Conservation (phyloP, 2,888 invertebrate species). For the Xestoiulus laeticollis region DNA sequence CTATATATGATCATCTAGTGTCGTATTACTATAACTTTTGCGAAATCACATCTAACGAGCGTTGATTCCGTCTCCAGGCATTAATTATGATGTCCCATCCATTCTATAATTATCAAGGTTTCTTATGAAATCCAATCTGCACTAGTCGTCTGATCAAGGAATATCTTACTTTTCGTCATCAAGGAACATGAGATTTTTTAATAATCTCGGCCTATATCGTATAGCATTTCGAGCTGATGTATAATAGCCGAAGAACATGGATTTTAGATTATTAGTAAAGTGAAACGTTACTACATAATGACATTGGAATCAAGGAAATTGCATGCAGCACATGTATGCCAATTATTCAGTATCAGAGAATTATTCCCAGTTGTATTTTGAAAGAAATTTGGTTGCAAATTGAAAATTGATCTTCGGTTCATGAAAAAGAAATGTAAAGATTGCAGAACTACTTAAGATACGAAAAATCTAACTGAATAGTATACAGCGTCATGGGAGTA, state of each 20-base stretch:
- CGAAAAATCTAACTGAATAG: too few relatives aligned
- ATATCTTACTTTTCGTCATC: not conserved
- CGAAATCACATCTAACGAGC: not conserved
- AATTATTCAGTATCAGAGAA: not conserved
- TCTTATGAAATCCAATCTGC: not conserved
- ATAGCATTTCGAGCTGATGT: not conserved
- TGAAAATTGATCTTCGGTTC: too few relatives aligned
- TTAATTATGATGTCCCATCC: not conserved
- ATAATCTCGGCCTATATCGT: not conserved
- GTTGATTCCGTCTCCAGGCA: slow-evolving; percentile 27
- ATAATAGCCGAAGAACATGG: not conserved
- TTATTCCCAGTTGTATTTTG: not conserved
- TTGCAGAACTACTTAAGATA: too few relatives aligned
- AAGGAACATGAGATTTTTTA: slow-evolving; percentile 23
- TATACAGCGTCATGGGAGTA: too few relatives aligned
- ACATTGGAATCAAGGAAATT: not conserved
- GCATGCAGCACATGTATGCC: not conserved
- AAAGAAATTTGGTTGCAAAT: too few relatives aligned
- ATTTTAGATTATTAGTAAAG: not conserved
- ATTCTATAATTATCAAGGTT: not conserved
- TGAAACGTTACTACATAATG: not conserved
- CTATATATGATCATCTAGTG: not conserved
- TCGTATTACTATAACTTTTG: not conserved
- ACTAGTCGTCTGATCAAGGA: not conserved
- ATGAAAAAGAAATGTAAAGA: too few relatives aligned